phyloP scores from a whole-genome alignment of 2,888 invertebrate species.

The Stramonita haemastoma region DNA sequence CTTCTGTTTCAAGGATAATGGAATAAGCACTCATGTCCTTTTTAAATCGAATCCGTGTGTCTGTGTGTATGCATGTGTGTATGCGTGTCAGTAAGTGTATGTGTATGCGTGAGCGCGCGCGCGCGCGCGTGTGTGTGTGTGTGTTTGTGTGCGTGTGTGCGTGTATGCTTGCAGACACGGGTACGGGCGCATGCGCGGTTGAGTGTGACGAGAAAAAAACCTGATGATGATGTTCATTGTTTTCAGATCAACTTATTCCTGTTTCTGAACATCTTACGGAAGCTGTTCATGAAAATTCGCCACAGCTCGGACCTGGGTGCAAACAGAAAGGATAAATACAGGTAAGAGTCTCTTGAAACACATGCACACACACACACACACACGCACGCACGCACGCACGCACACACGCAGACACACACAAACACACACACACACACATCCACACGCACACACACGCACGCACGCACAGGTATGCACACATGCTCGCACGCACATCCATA shows the following conservation, averaged over 20 bases:
- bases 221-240: background rate
- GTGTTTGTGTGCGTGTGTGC: slow-evolving; percentile 5
- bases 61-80: background rate
- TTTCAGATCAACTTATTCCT: slow-evolving; percentile 83
- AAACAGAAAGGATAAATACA: slow-evolving; percentile 80
- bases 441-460: background rate
- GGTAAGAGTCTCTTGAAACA: slow-evolving; percentile 72
- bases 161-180: background rate
- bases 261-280: slow-evolving; percentile 82
- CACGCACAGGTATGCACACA: background rate
- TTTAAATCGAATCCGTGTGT: background rate
- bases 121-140: background rate
- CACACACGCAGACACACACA: background rate
- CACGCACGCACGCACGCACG: background rate
- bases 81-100: background rate
- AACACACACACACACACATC: background rate
- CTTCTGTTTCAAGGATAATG: too few relatives aligned
- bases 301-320: slow-evolving; percentile 79
- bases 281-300: slow-evolving; percentile 82
- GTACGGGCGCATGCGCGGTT: background rate
- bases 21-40: too few relatives aligned
- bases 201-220: background rate
- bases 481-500: background rate
- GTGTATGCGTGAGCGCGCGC: background rate
- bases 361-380: background rate